A percentile compares a stretch with the other conserved stretches of the same genome.
Evolutionary conservation across 2,113 vertebrate genomes (phyloP).

Genomic region (Petrocephalus zakoni): DNA sequence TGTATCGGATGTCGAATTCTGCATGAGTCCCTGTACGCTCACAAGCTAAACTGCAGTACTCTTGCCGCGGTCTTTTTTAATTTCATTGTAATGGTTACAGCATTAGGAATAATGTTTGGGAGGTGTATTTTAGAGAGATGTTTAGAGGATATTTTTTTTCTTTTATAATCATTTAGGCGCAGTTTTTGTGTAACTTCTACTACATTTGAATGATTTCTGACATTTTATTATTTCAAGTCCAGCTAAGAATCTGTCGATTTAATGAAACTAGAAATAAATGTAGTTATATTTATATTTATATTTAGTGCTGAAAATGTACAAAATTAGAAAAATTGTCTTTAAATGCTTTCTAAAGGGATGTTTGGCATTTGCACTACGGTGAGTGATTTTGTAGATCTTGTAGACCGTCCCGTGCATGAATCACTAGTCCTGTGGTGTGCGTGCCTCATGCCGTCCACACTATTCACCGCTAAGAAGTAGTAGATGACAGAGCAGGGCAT

Average conservation of each 20-base stretch:
- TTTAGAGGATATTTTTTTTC: neutral
- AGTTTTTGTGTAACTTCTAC: neutral
- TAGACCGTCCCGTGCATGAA: neutral
- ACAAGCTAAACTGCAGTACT: neutral
- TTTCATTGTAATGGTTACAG: neutral
- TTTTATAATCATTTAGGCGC: neutral
- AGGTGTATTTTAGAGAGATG: neutral
- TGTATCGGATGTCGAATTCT: slow-evolving; percentile 5
- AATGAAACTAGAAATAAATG: neutral
- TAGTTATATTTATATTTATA: too few species aligned
- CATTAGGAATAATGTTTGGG: neutral
- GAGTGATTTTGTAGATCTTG: neutral
- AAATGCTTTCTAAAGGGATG: neutral
- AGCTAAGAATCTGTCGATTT: neutral
- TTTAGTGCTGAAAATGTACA: neutral
- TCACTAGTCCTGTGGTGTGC: neutral
- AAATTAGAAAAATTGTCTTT: neutral
- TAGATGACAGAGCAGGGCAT: neutral
- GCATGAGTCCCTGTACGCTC: neutral
- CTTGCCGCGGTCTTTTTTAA: neutral
- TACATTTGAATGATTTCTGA: neutral
- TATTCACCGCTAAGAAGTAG: neutral
- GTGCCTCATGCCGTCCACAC: neutral
- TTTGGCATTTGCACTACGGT: neutral
- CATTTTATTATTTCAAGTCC: neutral